phyloP scores from a whole-genome alignment of 2,113 vertebrate genomes.

The Uria lomvia region DNA sequence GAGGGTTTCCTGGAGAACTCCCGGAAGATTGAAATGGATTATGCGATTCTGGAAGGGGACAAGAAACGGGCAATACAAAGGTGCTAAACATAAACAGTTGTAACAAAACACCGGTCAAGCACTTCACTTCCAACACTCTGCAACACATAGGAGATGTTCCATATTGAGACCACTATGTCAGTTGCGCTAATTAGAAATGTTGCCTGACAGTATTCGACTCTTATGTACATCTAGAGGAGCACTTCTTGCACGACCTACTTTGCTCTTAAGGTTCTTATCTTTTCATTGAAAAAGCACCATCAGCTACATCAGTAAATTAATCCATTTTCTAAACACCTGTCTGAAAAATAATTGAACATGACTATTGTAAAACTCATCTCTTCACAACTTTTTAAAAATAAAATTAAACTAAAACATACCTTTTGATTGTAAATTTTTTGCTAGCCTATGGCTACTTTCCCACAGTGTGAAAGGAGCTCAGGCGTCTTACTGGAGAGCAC shows the following conservation, averaged over 20 bases:
- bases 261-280: not conserved
- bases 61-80: conserved; percentile 4
- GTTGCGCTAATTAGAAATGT: not conserved
- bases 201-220: not conserved
- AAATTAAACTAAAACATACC: not conserved
- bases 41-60: not conserved
- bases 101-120: not conserved
- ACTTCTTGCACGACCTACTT: not conserved
- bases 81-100: conserved; percentile 11
- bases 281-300: not conserved
- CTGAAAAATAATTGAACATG: not conserved
- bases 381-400: not conserved
- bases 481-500: not conserved
- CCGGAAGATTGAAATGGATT: conserved; percentile 36
- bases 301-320: not conserved
- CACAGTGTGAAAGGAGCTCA: not conserved
- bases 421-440: not conserved
- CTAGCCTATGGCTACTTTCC: not conserved
- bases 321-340: not conserved
- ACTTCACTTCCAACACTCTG: not conserved
- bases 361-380: not conserved
- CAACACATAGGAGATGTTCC: not conserved
- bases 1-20: conserved; percentile 14
- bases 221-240: not conserved
- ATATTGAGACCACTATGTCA: not conserved